Conservation (phyloP, 2,113 vertebrate genomes). For the Thermophis baileyi region DNA sequence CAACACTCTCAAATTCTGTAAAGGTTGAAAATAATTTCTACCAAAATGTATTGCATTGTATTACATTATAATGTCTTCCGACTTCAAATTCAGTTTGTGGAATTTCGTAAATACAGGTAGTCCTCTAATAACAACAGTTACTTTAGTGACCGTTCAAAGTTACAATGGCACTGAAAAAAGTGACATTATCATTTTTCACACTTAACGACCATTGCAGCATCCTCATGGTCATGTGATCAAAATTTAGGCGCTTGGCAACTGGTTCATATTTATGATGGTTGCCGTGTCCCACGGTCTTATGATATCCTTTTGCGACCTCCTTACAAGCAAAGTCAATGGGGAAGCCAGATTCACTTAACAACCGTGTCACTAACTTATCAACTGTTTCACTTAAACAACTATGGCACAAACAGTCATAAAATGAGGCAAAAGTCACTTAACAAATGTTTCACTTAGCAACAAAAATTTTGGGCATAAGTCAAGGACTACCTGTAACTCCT, state of each 20-base stretch:
- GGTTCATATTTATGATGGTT: not conserved
- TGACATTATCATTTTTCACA: not conserved
- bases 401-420: no score
- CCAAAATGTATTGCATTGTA: no score
- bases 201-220: not conserved
- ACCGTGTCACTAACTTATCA: not conserved
- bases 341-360: not conserved
- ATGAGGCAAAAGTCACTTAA: no score
- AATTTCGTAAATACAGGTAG: no score
- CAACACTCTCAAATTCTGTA: no score
- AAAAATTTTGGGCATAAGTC: no score
- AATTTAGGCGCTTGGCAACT: not conserved
- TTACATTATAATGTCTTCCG: no score
- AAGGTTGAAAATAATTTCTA: no score
- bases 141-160: not conserved
- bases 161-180: not conserved
- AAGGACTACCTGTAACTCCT: not conserved
- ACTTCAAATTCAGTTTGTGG: no score
- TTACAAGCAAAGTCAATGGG: not conserved
- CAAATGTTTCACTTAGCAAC: no score
- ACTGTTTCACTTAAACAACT: no score
- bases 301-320: not conserved
- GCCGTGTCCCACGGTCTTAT: not conserved
- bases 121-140: no score
- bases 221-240: not conserved